Conservation (phyloP, 2,797 vertebrate genomes). For the Phrynocephalus guinanensis region DNA sequence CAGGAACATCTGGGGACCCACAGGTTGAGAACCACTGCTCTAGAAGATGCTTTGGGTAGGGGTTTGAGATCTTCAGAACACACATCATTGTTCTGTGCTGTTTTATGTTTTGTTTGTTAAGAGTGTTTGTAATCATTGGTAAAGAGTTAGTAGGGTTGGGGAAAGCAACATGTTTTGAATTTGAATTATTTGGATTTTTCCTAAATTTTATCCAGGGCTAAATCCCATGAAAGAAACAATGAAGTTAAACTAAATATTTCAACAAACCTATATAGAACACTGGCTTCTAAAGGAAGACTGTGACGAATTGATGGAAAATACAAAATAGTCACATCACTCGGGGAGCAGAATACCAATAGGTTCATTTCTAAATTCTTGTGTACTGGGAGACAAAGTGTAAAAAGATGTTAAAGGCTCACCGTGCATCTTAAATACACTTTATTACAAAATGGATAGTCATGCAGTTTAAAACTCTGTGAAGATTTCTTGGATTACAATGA, state of each 20-base stretch:
- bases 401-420: constrained; percentile 33
- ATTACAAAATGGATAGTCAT: constrained; percentile 55
- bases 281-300: constrained; percentile 47
- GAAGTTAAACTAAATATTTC: constrained; percentile 54
- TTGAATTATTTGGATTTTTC: constrained; percentile 58
- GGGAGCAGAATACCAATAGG: constrained; percentile 64
- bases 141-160: constrained; percentile 17
- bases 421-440: constrained; percentile 16
- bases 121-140: no score
- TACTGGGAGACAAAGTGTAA: constrained; percentile 51
- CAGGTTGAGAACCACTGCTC: no score
- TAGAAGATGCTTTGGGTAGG: no score
- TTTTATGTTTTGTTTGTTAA: no score
- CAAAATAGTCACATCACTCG: constrained; percentile 49
- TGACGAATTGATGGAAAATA: constrained; percentile 57
- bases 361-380: constrained; percentile 66
- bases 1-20: no score
- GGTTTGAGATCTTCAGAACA: no score
- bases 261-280: constrained; percentile 57
- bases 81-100: no score
- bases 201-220: constrained; percentile 57
- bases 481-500: constrained; percentile 54
- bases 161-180: constrained; percentile 50
- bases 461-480: constrained; percentile 63
- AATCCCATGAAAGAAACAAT: constrained; percentile 14